Evolutionary conservation across 2,888 invertebrate genomes (phyloP).

Genomic region (Acholoe squamosa): DNA sequence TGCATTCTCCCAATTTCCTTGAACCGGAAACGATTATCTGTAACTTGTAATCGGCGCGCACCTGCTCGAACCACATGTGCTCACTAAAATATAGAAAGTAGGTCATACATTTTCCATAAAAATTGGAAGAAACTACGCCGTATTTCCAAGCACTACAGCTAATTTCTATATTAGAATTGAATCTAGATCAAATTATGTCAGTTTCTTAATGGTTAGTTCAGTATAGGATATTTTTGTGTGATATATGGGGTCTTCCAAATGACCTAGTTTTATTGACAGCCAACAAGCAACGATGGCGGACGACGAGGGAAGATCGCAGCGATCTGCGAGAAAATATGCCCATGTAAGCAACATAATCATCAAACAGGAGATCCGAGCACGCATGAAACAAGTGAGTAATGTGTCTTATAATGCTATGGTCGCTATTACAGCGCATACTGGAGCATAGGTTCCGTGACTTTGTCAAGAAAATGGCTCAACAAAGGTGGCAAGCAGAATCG

Average conservation of each 20-base stretch:
- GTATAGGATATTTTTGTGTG: background rate
- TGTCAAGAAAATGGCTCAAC: constrained; percentile 11
- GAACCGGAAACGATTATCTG: too few relatives aligned
- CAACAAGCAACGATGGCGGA: constrained; percentile 60
- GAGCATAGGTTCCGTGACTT: background rate
- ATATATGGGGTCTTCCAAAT: constrained; percentile 1
- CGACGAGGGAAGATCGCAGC: constrained; percentile 6
- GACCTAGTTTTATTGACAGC: constrained; percentile 52
- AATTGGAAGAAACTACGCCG: too few relatives aligned
- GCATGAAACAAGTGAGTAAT: constrained; percentile 73
- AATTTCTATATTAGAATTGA: too few relatives aligned
- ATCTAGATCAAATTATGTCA: too few relatives aligned
- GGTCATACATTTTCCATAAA: too few relatives aligned
- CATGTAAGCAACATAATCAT: constrained; percentile 74
- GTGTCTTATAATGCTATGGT: background rate
- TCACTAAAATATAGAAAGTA: too few relatives aligned
- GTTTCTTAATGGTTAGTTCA: too few relatives aligned
- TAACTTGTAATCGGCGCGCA: too few relatives aligned
- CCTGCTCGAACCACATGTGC: too few relatives aligned
- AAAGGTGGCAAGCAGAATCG: constrained; percentile 26
- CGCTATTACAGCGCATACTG: background rate
- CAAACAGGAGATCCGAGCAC: constrained; percentile 75
- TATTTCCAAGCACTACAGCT: too few relatives aligned
- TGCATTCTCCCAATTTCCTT: background rate
- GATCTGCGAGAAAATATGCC: constrained; percentile 73